Evolutionary conservation across 2,888 invertebrate genomes (phyloP).

Genomic region (Psococerastis gibbosa): DNA sequence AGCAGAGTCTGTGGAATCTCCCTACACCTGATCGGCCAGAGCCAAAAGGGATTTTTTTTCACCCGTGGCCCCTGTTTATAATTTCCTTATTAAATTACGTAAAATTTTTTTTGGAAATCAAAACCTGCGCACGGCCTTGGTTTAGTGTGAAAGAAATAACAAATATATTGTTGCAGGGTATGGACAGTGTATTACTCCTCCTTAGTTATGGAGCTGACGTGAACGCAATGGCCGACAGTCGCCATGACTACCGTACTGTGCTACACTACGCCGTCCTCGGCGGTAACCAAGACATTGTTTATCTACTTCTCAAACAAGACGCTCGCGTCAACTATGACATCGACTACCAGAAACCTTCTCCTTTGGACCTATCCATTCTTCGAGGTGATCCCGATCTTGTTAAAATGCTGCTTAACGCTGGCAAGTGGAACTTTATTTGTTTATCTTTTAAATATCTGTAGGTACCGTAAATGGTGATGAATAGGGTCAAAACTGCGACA

Average conservation of each 20-base stretch:
- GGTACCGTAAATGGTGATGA: no score
- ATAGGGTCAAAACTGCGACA: no score
- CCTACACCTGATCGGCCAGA: no score
- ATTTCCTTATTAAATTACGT: no score
- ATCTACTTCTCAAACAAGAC: conserved; percentile 62
- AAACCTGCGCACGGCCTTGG: background rate
- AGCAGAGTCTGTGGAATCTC: no score
- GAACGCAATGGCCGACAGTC: conserved; percentile 66
- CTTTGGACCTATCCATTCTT: conserved; percentile 68
- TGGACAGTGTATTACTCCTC: conserved; percentile 53
- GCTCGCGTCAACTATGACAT: conserved; percentile 45
- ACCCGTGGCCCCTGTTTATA: no score
- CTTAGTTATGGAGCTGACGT: conserved; percentile 68
- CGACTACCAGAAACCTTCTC: conserved; percentile 50
- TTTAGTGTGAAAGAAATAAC: no score
- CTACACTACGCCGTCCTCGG: conserved; percentile 75
- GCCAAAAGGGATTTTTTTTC: no score
- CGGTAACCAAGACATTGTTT: conserved; percentile 55
- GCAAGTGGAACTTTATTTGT: background rate
- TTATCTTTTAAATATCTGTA: conserved; percentile 1
- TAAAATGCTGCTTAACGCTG: conserved; percentile 45
- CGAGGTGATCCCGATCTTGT: conserved; percentile 59
- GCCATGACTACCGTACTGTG: conserved; percentile 72
- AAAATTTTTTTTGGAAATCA: background rate
- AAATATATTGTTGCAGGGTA: no score